Conservation (phyloP, 2,888 invertebrate species). For the Scrobipalpa costella region DNA sequence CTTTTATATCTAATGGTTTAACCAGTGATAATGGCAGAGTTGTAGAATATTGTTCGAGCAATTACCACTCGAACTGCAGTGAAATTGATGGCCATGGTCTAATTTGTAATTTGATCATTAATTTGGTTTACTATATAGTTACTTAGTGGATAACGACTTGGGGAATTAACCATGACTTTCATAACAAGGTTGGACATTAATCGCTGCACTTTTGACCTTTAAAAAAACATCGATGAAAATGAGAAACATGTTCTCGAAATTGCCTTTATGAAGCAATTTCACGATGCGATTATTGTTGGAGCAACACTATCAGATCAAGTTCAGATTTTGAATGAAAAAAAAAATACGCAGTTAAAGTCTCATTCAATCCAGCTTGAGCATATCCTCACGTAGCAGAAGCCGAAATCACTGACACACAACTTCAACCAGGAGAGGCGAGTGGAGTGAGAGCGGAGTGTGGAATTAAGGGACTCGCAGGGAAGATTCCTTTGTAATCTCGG, state of each 20-base stretch:
- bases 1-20: not conserved
- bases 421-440: conserved; percentile 32
- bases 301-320: too few relatives aligned
- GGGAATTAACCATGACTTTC: not conserved
- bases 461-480: conserved; percentile 60
- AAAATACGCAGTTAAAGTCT: not conserved
- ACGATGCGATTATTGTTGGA: not conserved
- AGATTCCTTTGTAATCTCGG: conserved; percentile 48
- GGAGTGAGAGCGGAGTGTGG: conserved; percentile 37
- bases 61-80: not conserved
- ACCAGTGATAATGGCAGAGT: too few relatives aligned
- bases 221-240: not conserved
- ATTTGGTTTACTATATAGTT: not conserved
- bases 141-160: not conserved
- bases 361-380: conserved; percentile 2
- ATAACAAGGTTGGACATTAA: conserved; percentile 4
- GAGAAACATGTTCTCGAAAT: conserved; percentile 1
- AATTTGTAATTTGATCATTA: conserved; percentile 6
- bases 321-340: not conserved
- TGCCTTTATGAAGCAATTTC: conserved; percentile 5
- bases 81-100: conserved; percentile 6
- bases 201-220: not conserved
- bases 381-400: conserved; percentile 31
- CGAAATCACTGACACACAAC: conserved; percentile 15
- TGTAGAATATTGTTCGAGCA: too few relatives aligned